These are phyloP conservation scores for Phoebastria nigripes DNA, from an alignment of 2,797 vertebrate species.

Conservation along the genomic window DNA sequence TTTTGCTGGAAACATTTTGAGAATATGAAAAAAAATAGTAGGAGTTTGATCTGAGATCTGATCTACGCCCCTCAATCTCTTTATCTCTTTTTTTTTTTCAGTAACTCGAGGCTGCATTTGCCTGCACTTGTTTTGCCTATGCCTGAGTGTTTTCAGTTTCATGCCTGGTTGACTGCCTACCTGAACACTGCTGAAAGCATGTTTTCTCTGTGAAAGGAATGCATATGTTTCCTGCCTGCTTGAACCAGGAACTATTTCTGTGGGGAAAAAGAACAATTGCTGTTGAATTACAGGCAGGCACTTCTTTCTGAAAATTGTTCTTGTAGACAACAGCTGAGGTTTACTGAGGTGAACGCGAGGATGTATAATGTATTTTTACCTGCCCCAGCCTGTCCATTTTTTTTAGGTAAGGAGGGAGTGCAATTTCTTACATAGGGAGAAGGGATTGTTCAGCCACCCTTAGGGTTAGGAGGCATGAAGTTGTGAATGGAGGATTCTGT, in stretches of 20 bases:
- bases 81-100: not conserved
- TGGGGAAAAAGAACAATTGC: not conserved
- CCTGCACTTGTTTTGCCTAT: conserved; percentile 6
- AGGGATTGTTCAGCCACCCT: not conserved
- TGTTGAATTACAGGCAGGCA: not conserved
- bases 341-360: not conserved
- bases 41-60: not conserved
- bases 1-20: not conserved
- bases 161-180: conserved; percentile 24
- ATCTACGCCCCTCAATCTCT: not conserved
- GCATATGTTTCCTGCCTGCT: conserved; percentile 1
- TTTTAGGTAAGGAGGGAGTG: not conserved
- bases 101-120: not conserved
- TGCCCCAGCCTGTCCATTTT: not conserved
- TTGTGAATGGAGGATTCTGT: not conserved
- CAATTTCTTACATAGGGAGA: not conserved
- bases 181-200: not conserved
- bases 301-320: conserved; percentile 15
- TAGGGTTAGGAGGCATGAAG: not conserved
- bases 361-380: not conserved
- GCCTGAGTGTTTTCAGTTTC: conserved; percentile 31
- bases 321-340: conserved; percentile 3
- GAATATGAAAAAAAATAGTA: not conserved
- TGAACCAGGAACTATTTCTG: conserved; percentile 4
- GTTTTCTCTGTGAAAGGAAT: conserved; percentile 25